A percentile compares a stretch with the other conserved stretches of the same genome.
These are phyloP conservation scores for Epinephelus moara DNA, from an alignment of 2,113 vertebrate genomes.

Conservation along the genomic window DNA sequence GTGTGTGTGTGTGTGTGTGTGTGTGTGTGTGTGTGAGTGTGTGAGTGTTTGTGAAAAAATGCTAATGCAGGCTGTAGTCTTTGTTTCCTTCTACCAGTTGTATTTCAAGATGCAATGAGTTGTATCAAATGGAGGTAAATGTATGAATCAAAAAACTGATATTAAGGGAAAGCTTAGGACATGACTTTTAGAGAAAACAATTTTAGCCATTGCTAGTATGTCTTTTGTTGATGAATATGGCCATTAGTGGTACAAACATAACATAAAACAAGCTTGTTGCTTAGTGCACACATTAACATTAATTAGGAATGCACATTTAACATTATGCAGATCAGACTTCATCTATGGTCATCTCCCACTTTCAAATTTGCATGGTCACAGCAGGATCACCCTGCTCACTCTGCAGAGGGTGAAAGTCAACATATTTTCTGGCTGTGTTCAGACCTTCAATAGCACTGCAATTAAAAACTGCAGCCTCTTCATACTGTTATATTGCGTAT, in stretches of 20 bases:
- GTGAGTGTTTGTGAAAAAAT: too few relatives aligned
- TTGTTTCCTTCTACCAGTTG: too few relatives aligned
- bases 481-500: not conserved
- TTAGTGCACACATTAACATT: not conserved
- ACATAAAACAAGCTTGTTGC: not conserved
- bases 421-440: not conserved
- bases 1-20: too few relatives aligned
- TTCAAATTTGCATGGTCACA: not conserved
- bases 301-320: not conserved
- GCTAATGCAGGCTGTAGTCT: too few relatives aligned
- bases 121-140: not conserved
- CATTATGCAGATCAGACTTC: not conserved
- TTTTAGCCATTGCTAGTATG: not conserved
- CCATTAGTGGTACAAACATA: not conserved
- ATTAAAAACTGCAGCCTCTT: not conserved
- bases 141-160: not conserved
- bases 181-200: not conserved
- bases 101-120: not conserved
- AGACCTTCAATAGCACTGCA: not conserved
- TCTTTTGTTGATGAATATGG: not conserved
- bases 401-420: not conserved
- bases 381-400: not conserved
- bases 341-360: not conserved
- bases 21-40: too few relatives aligned
- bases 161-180: not conserved